A percentile compares a stretch with the other conserved stretches of the same genome.
phyloP scores from a whole-genome alignment of 2,888 invertebrate genomes.

The Gortyna flavago region DNA sequence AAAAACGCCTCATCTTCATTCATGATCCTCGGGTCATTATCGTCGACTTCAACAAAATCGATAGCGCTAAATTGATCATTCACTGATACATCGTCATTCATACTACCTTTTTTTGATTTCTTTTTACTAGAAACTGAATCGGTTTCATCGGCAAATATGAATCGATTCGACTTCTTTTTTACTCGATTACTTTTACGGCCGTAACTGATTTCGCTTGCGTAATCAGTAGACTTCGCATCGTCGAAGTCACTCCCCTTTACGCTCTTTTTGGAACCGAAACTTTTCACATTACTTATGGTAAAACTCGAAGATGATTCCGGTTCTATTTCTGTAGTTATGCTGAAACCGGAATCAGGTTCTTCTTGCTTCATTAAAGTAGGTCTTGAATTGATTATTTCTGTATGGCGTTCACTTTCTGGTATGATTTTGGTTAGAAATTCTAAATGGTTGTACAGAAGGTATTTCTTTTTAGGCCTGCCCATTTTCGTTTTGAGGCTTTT shows the following conservation, averaged over 20 bases:
- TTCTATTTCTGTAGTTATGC: constrained; percentile 31
- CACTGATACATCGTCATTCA: constrained; percentile 28
- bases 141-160: constrained; percentile 41
- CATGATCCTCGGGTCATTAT: constrained; percentile 83
- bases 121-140: constrained; percentile 45
- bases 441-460: constrained; percentile 80
- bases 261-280: constrained; percentile 34
- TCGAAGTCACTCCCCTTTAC: constrained; percentile 41
- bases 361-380: constrained; percentile 67
- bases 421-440: constrained; percentile 78
- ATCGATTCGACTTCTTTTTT: constrained; percentile 60
- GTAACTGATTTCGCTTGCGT: constrained; percentile 32
- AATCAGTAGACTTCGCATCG: constrained; percentile 33
- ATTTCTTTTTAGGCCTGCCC: constrained; percentile 78
- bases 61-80: constrained; percentile 56
- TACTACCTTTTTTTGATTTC: constrained; percentile 45
- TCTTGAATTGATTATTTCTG: constrained; percentile 46
- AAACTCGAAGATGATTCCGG: constrained; percentile 26
- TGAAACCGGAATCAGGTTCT: constrained; percentile 53
- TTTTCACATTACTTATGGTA: constrained; percentile 26
- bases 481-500: constrained; percentile 79
- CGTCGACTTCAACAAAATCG: constrained; percentile 77
- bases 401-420: constrained; percentile 66
- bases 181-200: constrained; percentile 37
- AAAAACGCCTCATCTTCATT: constrained; percentile 88